Conservation (phyloP, 2,797 vertebrate genomes). For the Chrysocyon brachyurus region DNA sequence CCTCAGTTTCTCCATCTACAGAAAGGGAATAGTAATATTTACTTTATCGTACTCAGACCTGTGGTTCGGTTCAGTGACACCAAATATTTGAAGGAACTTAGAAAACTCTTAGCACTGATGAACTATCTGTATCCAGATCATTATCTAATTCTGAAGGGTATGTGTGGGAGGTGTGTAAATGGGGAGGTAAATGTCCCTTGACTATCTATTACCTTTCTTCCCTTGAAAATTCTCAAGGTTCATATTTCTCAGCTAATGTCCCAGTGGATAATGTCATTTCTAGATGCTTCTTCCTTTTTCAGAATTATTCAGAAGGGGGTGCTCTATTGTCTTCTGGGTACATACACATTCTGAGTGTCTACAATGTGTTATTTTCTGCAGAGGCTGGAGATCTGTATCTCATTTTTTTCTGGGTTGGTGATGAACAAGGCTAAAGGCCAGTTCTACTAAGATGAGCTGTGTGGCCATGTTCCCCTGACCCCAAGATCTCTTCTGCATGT, state of each 20-base stretch:
- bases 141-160: background rate
- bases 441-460: background rate
- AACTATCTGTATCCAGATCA: background rate
- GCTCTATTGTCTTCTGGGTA: background rate
- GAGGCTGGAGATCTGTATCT: background rate
- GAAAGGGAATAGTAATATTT: background rate
- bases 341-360: background rate
- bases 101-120: background rate
- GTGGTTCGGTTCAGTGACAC: background rate
- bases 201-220: background rate
- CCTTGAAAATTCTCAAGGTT: background rate
- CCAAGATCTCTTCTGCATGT: background rate
- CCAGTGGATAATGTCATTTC: background rate
- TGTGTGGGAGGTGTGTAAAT: background rate
- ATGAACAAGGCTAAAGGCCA: background rate
- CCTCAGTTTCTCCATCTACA: background rate
- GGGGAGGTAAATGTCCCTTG: background rate
- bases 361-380: background rate
- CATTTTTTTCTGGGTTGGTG: background rate
- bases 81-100: background rate
- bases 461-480: background rate
- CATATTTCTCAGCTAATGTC: background rate
- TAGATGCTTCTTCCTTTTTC: background rate
- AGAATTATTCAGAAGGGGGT: background rate
- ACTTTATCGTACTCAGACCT: background rate